A percentile compares a stretch with the other conserved stretches of the same genome.
Evolutionary conservation across 2,797 vertebrate species (phyloP).

Genomic region (Fratercula arctica): DNA sequence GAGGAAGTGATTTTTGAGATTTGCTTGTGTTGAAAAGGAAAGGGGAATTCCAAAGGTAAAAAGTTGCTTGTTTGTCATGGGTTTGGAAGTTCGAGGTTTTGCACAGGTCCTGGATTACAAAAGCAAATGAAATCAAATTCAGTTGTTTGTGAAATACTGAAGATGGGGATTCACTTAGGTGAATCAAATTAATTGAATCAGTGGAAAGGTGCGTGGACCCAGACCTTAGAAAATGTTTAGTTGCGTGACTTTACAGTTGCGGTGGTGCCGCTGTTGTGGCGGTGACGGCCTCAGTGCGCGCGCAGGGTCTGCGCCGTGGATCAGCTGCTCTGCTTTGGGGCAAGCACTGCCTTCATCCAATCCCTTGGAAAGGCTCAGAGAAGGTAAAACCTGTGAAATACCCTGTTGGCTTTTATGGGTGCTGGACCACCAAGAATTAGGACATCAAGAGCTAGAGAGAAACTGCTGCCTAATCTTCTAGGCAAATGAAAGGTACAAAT

Average conservation of each 20-base stretch:
- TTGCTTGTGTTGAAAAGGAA: conserved; percentile 8
- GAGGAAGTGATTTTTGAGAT: conserved; percentile 28
- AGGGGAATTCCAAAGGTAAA: conserved; percentile 30
- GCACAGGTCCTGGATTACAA: not conserved
- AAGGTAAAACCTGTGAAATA: not conserved
- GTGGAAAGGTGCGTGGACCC: not conserved
- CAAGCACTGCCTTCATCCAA: not conserved
- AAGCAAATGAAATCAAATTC: not conserved
- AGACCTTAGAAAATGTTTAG: not conserved
- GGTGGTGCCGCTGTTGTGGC: not conserved
- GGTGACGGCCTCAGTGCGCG: not conserved
- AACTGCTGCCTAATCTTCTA: not conserved
- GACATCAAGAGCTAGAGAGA: not conserved
- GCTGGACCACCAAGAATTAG: not conserved
- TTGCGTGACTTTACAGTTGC: not conserved
- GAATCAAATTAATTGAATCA: not conserved
- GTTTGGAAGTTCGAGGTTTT: not conserved
- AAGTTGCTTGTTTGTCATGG: not conserved
- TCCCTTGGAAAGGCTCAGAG: not conserved
- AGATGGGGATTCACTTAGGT: not conserved
- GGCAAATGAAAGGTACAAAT: not conserved
- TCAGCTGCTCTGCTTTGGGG: not conserved
- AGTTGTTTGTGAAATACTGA: not conserved
- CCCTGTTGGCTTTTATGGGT: not conserved
- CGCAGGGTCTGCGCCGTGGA: not conserved